Percentiles rank a stretch among this genome's conserved stretches.
These are phyloP conservation scores for Ophion obscuratus DNA, from an alignment of 2,888 invertebrate species.

Conservation along the genomic window DNA sequence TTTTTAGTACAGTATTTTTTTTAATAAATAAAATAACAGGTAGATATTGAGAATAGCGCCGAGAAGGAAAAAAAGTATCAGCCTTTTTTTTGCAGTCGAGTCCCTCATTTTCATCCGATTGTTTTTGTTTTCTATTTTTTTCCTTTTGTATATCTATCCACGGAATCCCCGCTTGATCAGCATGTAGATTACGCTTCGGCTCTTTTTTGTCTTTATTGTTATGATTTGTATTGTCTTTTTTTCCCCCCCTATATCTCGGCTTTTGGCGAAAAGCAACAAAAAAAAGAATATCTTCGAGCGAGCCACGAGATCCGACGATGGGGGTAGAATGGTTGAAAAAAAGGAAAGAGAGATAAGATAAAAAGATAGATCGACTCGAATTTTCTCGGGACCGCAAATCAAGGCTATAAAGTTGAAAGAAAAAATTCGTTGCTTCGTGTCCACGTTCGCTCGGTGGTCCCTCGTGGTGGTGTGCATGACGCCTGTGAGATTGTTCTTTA, in stretches of 20 bases:
- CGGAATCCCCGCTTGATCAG: slow-evolving; percentile 54
- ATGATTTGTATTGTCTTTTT: background rate
- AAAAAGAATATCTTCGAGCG: background rate
- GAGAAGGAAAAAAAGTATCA: background rate
- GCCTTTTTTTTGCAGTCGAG: background rate
- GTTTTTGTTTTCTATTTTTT: slow-evolving; percentile 37
- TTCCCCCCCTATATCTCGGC: background rate
- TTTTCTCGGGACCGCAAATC: background rate
- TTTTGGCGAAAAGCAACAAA: background rate
- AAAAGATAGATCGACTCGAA: background rate
- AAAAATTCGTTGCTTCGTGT: slow-evolving; percentile 5
- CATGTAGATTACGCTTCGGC: slow-evolving; percentile 65
- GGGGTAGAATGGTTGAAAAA: background rate
- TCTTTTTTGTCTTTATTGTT: slow-evolving; percentile 16
- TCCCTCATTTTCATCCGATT: slow-evolving; percentile 45
- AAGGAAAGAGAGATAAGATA: background rate
- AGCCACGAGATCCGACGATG: background rate
- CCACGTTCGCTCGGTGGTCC: slow-evolving; percentile 17
- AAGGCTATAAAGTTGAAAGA: background rate
- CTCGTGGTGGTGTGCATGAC: slow-evolving; percentile 22
- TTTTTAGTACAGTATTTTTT: background rate
- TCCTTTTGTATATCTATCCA: slow-evolving; percentile 14
- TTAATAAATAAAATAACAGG: background rate
- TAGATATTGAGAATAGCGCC: slow-evolving; percentile 11
- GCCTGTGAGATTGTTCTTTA: background rate